Evolutionary conservation across 1,140 invertebrate species (phyloP).

Genomic region (Ceratitis capitata): DNA sequence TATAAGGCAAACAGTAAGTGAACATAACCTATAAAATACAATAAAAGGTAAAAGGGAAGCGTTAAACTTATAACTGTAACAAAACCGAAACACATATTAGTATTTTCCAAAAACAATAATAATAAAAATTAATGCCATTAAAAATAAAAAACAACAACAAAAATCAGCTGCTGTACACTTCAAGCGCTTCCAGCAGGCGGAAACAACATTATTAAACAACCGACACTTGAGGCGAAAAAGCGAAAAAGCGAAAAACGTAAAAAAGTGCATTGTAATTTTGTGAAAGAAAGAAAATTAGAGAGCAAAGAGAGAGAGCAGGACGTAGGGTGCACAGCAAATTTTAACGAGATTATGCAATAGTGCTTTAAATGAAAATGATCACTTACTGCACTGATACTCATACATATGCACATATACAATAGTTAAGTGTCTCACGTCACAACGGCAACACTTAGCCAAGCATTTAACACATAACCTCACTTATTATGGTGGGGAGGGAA

Average conservation of each 20-base stretch:
- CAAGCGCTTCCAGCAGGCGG: neutral
- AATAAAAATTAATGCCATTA: neutral
- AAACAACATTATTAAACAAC: slow-evolving; percentile 16
- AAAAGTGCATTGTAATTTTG: neutral
- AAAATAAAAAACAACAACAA: neutral
- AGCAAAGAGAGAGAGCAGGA: neutral
- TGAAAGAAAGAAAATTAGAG: neutral
- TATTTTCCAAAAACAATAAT: neutral
- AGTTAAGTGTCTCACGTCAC: neutral
- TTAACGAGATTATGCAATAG: neutral
- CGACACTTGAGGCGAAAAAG: neutral
- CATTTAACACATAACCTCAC: neutral
- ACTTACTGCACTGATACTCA: neutral
- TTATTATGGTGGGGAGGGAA: too few species aligned
- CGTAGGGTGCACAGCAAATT: too few species aligned
- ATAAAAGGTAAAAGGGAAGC: neutral
- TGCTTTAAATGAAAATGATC: neutral
- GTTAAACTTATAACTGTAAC: neutral
- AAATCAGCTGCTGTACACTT: neutral
- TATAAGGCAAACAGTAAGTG: neutral
- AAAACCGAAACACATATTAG: neutral
- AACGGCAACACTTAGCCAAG: neutral
- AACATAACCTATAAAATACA: neutral
- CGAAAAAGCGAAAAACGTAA: too few species aligned
- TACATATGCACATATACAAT: neutral